phyloP scores from a whole-genome alignment of 2,888 invertebrate genomes.

The Terebella lapidaria region DNA sequence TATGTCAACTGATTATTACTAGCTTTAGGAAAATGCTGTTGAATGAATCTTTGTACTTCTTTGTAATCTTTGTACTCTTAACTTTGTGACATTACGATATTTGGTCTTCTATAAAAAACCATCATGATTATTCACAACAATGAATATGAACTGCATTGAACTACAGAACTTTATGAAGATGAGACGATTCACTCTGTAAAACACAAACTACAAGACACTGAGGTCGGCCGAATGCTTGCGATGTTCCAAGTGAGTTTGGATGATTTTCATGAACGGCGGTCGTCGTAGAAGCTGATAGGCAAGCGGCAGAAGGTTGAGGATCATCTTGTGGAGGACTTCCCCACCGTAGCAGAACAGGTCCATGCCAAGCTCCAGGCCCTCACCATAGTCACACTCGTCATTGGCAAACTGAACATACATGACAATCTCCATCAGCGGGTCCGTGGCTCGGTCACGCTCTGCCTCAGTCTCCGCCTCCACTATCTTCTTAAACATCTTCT shows the following conservation, averaged over 20 bases:
- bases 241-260: slow-evolving; percentile 69
- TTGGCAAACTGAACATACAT: slow-evolving; percentile 82
- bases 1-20: too few relatives aligned
- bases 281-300: slow-evolving; percentile 74
- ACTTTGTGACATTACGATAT: too few relatives aligned
- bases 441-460: slow-evolving; percentile 62
- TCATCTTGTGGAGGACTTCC: slow-evolving; percentile 67
- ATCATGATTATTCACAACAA: too few relatives aligned
- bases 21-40: too few relatives aligned
- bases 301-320: slow-evolving; percentile 64
- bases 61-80: too few relatives aligned
- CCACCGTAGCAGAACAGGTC: slow-evolving; percentile 70
- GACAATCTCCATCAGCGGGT: slow-evolving; percentile 73
- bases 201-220: slow-evolving; percentile 9
- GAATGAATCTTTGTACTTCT: too few relatives aligned
- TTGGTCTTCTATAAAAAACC: too few relatives aligned
- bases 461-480: slow-evolving; percentile 55
- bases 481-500: slow-evolving; percentile 66
- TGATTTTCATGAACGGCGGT: slow-evolving; percentile 69
- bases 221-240: slow-evolving; percentile 54
- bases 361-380: slow-evolving; percentile 81
- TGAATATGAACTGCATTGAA: too few relatives aligned
- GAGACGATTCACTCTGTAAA: too few relatives aligned
- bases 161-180: too few relatives aligned
- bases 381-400: slow-evolving; percentile 93